phyloP scores from a whole-genome alignment of 1,140 invertebrate species.

The Saccostrea echinata region DNA sequence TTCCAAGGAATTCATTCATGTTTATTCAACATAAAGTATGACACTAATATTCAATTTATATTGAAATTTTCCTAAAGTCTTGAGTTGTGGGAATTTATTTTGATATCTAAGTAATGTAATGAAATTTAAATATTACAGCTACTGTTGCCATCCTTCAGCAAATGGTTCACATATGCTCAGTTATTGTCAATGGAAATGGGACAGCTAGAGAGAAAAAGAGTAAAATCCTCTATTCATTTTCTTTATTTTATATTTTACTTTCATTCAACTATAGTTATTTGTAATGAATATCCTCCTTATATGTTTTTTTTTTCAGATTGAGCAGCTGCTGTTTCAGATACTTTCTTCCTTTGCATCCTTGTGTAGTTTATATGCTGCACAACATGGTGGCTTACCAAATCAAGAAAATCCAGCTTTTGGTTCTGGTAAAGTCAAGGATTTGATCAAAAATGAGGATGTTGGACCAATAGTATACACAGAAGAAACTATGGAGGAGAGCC shows the following conservation, averaged over 20 bases:
- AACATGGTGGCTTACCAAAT: slow-evolving; percentile 56
- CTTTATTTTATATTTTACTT: background rate
- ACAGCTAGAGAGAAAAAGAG: background rate
- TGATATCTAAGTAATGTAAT: background rate
- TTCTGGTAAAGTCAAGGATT: slow-evolving; percentile 43
- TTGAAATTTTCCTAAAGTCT: too few relatives aligned
- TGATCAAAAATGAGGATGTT: slow-evolving; percentile 48
- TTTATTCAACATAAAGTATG: too few relatives aligned
- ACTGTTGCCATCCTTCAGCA: slow-evolving; percentile 57
- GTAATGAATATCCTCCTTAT: background rate
- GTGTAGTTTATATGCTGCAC: slow-evolving; percentile 60
- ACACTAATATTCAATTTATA: too few relatives aligned
- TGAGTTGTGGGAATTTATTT: too few relatives aligned
- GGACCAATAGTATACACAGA: slow-evolving; percentile 8
- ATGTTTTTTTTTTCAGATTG: slow-evolving; percentile 50
- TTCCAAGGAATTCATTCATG: too few relatives aligned
- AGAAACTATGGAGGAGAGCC: slow-evolving; percentile 31
- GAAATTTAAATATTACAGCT: slow-evolving; percentile 48
- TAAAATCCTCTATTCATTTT: background rate
- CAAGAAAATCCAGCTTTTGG: slow-evolving; percentile 48
- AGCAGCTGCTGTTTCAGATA: slow-evolving; percentile 56
- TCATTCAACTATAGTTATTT: too few relatives aligned
- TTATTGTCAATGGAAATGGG: slow-evolving; percentile 37
- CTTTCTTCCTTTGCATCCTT: slow-evolving; percentile 60
- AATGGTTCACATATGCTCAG: slow-evolving; percentile 26